Base-by-base conservation (phyloP, 2,797 vertebrate genomes). In the Cyprinodon diabolis region DNA sequence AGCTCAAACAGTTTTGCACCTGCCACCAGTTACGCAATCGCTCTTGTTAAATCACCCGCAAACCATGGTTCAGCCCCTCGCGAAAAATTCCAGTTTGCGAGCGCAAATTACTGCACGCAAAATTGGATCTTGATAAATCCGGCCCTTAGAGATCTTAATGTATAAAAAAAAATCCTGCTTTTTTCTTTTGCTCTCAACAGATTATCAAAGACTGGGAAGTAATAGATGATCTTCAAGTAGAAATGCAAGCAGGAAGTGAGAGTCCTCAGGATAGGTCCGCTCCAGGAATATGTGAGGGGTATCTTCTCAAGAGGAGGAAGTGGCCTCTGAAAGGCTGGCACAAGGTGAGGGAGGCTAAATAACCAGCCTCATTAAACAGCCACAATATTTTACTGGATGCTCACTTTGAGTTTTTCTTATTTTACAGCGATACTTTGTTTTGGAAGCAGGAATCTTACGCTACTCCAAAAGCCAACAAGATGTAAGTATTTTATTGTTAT, bases 321-420 rank as follows among this genome's bases (percentile, higher is more conserved):
- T 98, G 97, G 97, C 97, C 97, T 1, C 94, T 99, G 37, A 99
- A 98, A 87, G 97, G 97, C 48, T 98, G 97, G 97, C 97, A 98
- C 94, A 99, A 97, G 97, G 97, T 98, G 84, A 92, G 30, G 23
- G 3, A 6, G 25, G 30, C 2, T 13, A 11, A 68, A 37, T 35
- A 51, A 3, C 23, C 5, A 3, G 12, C 51, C 0, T 12, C n/a
- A 4, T 21, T 0, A 25, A 6, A 45, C 25, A 49, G 40, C 15
- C n/a, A 19, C 15, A 56, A 55, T 45, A 15, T 25, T 37, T 10
- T 30, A 0, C 19, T 2, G 4, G 21, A 49, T 49, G 13, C 17
- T 30, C 17, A 48, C 14, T 23, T 40, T 63, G 7, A 62, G 15
- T 80, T 48, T 82, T 91, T 54, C 13, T 58, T 23, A 30, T 35